Base-by-base conservation (phyloP, 1,140 invertebrate genomes). In the Mycetomoellerius zeteki region DNA sequence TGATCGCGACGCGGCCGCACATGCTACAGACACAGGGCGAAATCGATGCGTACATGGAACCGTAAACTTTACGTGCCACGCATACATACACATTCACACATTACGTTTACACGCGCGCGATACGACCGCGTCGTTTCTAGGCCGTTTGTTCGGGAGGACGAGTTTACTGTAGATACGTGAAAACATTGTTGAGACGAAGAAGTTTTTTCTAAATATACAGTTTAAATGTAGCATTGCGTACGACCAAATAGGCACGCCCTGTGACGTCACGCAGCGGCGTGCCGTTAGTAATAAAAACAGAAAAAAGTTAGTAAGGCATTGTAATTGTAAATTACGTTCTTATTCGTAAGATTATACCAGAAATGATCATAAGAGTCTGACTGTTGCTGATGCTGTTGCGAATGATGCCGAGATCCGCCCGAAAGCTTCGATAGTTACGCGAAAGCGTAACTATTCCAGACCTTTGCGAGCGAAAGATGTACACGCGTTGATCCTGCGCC, bases 141-240 rank as follows among this genome's bases (percentile, higher is more conserved):
- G 60, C 85, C 90, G 88, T 89, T 86, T 86, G 86, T 90, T 91
- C 81, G 86, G 67, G 86, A 90, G 87, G 88, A 91, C 88, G 92
- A 93, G 87, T 93, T 92, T 92, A 92, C 92, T 94, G 92, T 94
- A 94, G 92, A 94, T 94, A 94, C 88, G 91, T 92, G 91, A 94
- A 91, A 90, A 90, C 92, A 88, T 94, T 94, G 93, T 94, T 94
- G 93, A 93, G 52, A 73, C 90, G 91, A 92, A 90, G 89, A 94
- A 87, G 88, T 93, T 94, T 95, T 95, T 95, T 94, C 93, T 94
- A 94, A 81, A 95, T 93, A 93, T 84, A 90, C 89, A 93, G 92
- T 94, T 92, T 93, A 94, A 88, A 93, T 87, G 91, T 94, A 95
- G 93, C 92, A 94, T 94, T 93, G 93, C 93, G 92, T 94, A 94